These are phyloP conservation scores for Luperina nickerlii DNA, from an alignment of 2,888 invertebrate genomes.

Conservation along the genomic window DNA sequence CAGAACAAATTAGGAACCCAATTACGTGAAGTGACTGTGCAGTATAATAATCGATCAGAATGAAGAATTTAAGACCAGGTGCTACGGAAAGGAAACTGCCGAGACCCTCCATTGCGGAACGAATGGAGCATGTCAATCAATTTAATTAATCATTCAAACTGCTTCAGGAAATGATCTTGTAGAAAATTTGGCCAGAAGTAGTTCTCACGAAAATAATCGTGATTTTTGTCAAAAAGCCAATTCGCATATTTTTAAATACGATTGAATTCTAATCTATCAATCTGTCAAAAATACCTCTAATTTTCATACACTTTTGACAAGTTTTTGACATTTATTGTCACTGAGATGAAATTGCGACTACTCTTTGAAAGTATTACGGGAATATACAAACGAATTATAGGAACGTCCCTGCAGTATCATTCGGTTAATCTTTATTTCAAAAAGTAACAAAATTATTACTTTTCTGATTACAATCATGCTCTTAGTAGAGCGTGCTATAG, in stretches of 20 bases:
- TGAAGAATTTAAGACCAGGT: conserved; percentile 82
- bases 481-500: neutral
- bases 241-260: neutral
- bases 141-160: conserved; percentile 87
- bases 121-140: conserved; percentile 86
- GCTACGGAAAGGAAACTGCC: conserved; percentile 77
- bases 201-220: conserved; percentile 53
- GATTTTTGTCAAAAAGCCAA: neutral
- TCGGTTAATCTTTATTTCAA: neutral
- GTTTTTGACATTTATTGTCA: neutral
- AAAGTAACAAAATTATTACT: neutral
- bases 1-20: conserved; percentile 84
- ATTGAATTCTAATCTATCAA: neutral
- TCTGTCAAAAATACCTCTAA: neutral
- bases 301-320: neutral
- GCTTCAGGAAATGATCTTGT: conserved; percentile 75
- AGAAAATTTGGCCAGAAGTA: conserved; percentile 50
- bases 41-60: conserved; percentile 83
- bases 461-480: neutral
- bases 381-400: neutral
- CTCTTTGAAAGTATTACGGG: neutral
- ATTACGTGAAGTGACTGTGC: conserved; percentile 88
- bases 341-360: neutral
- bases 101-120: conserved; percentile 85
- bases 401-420: neutral